These are phyloP conservation scores for Chrysolina americana DNA, from an alignment of 2,888 invertebrate species.

Conservation along the genomic window DNA sequence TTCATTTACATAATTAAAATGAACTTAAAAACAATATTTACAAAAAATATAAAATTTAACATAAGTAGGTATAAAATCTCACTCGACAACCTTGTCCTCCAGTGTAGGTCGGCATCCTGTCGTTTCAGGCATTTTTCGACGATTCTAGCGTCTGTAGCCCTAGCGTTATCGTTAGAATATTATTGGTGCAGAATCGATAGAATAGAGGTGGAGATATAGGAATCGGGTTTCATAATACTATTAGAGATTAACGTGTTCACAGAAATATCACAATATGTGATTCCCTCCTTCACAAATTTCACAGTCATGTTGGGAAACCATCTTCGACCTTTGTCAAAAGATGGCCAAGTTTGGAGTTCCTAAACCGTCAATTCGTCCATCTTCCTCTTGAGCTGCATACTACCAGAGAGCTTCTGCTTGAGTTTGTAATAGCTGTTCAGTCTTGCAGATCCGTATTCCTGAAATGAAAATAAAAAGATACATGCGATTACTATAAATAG, in stretches of 20 bases:
- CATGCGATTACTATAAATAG: no score
- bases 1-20: constrained; percentile 19
- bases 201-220: constrained; percentile 32
- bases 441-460: constrained; percentile 63
- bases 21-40: constrained; percentile 29
- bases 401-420: constrained; percentile 58
- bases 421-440: constrained; percentile 60
- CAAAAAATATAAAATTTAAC: constrained; percentile 39
- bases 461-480: constrained; percentile 44
- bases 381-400: constrained; percentile 61
- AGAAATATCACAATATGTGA: constrained; percentile 51
- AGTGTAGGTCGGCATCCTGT: background rate
- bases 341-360: constrained; percentile 1
- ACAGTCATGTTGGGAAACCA: constrained; percentile 47
- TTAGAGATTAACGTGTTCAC: constrained; percentile 46
- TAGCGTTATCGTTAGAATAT: constrained; percentile 14
- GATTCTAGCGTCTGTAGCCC: background rate
- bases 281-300: constrained; percentile 44
- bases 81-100: constrained; percentile 34
- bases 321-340: constrained; percentile 15
- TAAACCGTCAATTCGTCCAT: constrained; percentile 54
- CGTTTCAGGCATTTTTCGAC: background rate
- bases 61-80: constrained; percentile 40
- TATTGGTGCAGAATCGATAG: constrained; percentile 39
- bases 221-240: constrained; percentile 43